Base-by-base conservation (phyloP, 1,140 invertebrate species). In the Polypedilum pembai region DNA sequence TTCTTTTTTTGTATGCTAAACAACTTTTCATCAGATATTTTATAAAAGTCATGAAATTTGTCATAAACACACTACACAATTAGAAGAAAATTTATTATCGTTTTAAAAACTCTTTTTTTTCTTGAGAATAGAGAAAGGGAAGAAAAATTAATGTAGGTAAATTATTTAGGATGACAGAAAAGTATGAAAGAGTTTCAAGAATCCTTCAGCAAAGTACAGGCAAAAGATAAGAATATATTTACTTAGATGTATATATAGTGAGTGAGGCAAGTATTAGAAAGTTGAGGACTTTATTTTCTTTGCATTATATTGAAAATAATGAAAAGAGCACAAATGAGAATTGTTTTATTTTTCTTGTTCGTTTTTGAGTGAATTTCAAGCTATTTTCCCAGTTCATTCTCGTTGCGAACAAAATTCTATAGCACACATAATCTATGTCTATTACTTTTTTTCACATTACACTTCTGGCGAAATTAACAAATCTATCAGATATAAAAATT, bases 131-230 rank as follows among this genome's bases (percentile, higher is more conserved):
- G 24, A 33, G 24, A 33, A 33, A 33, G 24, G 24, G 2, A 33
- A 33, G n/a, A 33, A 33, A 33, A 33, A 33, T 33, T 3, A 33
- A 33, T 33, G 24, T 33, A 33, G 4, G 45, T 56, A 56, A n/a
- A 56, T 56, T n/a, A 56, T 3, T 4, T n/a, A n/a, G 45, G 45
- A 56, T 56, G n/a, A 56, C 12, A n/a, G 45, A n/a, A 56, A 12
- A 56, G n/a, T 56, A 56, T 12, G 45, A 56, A 33, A 56, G 45
- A 56, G 45, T 56, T 33, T 33, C 45, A 56, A 56, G 45, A 56
- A 56, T 56, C 45, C 45, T 56, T 56, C 45, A 56, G 45, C 45
- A 56, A 56, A n/a, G 10, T 56, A 56, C n/a, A 56, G n/a, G 41
- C 3, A 15, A 56, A n/a, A 56, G 45, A 56, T n/a, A 56, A n/a